Evolutionary conservation across 2,888 invertebrate genomes (phyloP).

Genomic region (Meteorus colon): DNA sequence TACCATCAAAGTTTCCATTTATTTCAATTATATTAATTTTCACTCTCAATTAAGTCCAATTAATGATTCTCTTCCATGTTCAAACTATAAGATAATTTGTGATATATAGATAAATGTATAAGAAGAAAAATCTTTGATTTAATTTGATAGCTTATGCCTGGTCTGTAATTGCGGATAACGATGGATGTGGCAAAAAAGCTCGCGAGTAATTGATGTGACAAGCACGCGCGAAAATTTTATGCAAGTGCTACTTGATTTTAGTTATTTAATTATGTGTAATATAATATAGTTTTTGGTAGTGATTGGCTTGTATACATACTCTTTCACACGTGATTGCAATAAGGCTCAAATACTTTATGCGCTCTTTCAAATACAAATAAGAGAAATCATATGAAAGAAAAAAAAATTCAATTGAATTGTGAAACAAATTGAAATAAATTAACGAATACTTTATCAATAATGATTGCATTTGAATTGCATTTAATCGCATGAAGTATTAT

Average conservation of each 20-base stretch:
- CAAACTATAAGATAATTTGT: conserved; percentile 19
- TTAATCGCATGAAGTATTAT: neutral
- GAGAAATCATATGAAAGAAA: neutral
- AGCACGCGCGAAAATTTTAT: neutral
- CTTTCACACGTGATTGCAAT: neutral
- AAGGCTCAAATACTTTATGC: neutral
- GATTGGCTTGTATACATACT: conserved; percentile 27
- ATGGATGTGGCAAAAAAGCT: neutral
- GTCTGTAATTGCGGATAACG: neutral
- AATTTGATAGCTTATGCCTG: neutral
- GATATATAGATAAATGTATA: conserved; percentile 22
- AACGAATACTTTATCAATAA: neutral
- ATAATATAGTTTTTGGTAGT: conserved; percentile 20
- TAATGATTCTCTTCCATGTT: neutral
- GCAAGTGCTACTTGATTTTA: neutral
- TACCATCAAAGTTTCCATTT: conserved; percentile 5
- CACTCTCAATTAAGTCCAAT: neutral
- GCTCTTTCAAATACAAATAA: neutral
- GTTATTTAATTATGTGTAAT: neutral
- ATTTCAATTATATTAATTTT: conserved; percentile 21
- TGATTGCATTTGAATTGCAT: neutral
- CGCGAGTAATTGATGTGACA: neutral
- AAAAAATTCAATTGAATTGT: neutral
- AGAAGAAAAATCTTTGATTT: conserved; percentile 45
- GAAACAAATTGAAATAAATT: neutral